Conservation (phyloP, 2,888 invertebrate genomes). For the Campoplex nolae region DNA sequence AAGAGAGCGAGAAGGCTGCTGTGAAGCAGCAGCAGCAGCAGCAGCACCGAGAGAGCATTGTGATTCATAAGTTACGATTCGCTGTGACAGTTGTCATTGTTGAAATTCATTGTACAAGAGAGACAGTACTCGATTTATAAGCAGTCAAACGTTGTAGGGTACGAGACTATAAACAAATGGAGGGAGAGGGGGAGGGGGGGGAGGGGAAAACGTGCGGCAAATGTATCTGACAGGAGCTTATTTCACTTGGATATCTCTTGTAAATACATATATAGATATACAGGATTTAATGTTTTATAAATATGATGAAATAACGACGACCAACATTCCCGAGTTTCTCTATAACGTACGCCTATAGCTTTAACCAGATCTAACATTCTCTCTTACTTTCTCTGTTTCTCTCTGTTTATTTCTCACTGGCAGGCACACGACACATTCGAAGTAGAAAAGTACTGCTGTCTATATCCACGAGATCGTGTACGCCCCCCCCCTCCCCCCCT, state of each 20-base stretch:
- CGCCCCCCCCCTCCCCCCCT: slow-evolving; percentile 37
- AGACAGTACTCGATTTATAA: not conserved
- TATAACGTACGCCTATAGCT: not conserved
- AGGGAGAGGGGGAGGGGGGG: too few species aligned
- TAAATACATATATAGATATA: not conserved
- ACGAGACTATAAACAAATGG: not conserved
- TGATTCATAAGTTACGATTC: not conserved
- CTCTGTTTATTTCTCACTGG: not conserved
- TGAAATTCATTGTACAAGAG: not conserved
- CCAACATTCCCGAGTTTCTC: not conserved
- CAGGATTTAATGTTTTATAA: not conserved
- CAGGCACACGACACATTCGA: not conserved
- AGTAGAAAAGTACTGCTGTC: slow-evolving; percentile 2
- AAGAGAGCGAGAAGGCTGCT: not conserved
- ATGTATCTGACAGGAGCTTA: slow-evolving; percentile 10
- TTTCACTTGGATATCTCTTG: not conserved
- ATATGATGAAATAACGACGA: slow-evolving; percentile 1
- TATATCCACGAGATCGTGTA: not conserved
- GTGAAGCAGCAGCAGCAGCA: not conserved
- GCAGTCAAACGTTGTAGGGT: not conserved
- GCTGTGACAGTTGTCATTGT: not conserved
- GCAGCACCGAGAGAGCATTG: not conserved
- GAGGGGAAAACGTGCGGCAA: not conserved
- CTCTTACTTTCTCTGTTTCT: not conserved
- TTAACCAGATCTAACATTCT: not conserved